phyloP scores from a whole-genome alignment of 1,140 invertebrate species.

The Cherax quadricarinatus region DNA sequence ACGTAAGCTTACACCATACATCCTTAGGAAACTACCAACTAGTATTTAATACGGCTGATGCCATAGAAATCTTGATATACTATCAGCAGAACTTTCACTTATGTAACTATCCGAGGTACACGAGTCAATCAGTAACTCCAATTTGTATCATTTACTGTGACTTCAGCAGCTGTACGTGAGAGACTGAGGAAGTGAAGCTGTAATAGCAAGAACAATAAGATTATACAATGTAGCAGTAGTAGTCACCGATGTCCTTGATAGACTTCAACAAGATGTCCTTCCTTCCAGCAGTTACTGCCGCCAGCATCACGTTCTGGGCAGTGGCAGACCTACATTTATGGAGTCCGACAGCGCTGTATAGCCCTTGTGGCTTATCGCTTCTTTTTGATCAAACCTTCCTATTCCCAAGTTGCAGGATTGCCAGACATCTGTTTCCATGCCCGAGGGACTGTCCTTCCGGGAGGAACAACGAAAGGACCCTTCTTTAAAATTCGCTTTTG shows the following conservation, averaged over 20 bases:
- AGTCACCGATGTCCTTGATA: not conserved
- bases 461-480: too few relatives aligned
- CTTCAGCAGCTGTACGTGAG: conserved; percentile 28
- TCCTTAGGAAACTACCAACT: not conserved
- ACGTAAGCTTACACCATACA: not conserved
- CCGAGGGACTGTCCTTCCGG: too few relatives aligned
- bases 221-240: conserved; percentile 8
- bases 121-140: not conserved
- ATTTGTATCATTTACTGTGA: conserved; percentile 16
- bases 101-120: not conserved
- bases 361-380: too few relatives aligned
- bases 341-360: too few relatives aligned
- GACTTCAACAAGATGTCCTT: conserved; percentile 13
- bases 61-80: conserved; percentile 6
- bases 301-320: conserved; percentile 10
- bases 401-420: too few relatives aligned
- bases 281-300: conserved; percentile 19
- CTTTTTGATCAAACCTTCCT: too few relatives aligned
- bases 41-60: conserved; percentile 6
- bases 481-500: too few relatives aligned
- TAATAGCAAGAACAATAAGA: not conserved
- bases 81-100: not conserved
- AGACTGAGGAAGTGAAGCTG: conserved; percentile 19
- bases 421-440: too few relatives aligned
- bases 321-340: not conserved